These are phyloP conservation scores for Leptogaster cylindrica DNA, from an alignment of 2,888 invertebrate species.

Conservation along the genomic window DNA sequence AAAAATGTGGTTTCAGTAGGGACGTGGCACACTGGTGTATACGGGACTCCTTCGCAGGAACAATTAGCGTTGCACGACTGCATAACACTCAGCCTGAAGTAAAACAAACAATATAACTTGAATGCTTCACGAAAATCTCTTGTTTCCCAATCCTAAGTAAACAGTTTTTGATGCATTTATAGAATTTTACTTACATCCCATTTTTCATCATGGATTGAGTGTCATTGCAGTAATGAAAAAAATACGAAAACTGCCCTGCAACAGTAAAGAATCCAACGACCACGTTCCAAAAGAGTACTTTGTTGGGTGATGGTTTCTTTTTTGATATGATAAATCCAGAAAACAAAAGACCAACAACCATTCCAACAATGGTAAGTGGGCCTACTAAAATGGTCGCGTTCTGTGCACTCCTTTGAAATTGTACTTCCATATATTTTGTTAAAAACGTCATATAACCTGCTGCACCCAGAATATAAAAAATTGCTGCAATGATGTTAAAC, in stretches of 20 bases:
- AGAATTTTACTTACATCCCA: conserved; percentile 50
- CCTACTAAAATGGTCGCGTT: conserved; percentile 72
- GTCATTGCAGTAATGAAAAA: conserved; percentile 66
- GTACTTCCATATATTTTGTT: conserved; percentile 77
- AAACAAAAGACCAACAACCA: conserved; percentile 67
- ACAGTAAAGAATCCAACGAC: conserved; percentile 66
- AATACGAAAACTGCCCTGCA: conserved; percentile 64
- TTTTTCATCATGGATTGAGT: conserved; percentile 52
- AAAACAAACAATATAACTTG: conserved; percentile 24
- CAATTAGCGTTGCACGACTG: conserved; percentile 67
- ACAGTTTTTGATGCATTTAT: no score
- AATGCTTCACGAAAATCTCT: no score
- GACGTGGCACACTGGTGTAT: conserved; percentile 70
- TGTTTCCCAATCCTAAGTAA: no score
- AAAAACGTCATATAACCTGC: conserved; percentile 74
- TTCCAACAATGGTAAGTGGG: conserved; percentile 66
- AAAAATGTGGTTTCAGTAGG: conserved; percentile 68
- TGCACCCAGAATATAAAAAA: conserved; percentile 70
- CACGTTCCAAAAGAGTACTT: conserved; percentile 69
- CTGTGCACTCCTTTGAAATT: conserved; percentile 71
- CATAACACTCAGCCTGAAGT: conserved; percentile 64
- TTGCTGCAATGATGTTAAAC: conserved; percentile 69
- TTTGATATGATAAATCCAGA: conserved; percentile 69
- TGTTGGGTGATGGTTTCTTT: conserved; percentile 66
- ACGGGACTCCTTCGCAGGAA: conserved; percentile 66